phyloP scores from a whole-genome alignment of 2,888 invertebrate genomes.

The Netelia inedita region DNA sequence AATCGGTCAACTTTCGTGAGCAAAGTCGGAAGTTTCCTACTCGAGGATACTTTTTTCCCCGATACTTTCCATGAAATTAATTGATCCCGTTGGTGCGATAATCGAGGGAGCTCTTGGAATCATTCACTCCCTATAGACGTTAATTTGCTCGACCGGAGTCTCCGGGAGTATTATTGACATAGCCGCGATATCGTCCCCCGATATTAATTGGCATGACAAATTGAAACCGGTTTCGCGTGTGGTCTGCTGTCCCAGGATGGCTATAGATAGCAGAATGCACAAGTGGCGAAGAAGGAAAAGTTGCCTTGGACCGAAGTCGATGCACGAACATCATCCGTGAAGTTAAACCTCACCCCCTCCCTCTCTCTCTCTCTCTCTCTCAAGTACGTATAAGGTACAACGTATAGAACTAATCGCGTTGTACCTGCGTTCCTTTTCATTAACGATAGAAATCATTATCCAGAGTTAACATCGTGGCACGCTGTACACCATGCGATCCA shows the following conservation, averaged over 20 bases:
- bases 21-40: too few relatives aligned
- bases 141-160: constrained; percentile 51
- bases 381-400: not conserved
- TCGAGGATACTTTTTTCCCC: not conserved
- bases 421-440: not conserved
- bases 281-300: constrained; percentile 15
- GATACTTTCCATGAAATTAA: not conserved
- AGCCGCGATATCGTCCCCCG: constrained; percentile 60
- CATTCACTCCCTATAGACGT: constrained; percentile 24
- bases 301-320: constrained; percentile 8
- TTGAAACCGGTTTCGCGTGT: constrained; percentile 72
- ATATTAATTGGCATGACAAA: constrained; percentile 74
- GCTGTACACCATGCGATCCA: not conserved
- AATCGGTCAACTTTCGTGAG: not conserved
- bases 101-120: constrained; percentile 11
- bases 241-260: constrained; percentile 1
- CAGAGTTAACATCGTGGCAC: not conserved
- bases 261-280: constrained; percentile 3
- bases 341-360: not conserved
- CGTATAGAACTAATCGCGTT: not conserved
- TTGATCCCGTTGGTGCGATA: not conserved
- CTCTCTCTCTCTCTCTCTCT: too few relatives aligned
- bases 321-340: constrained; percentile 9
- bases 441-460: constrained; percentile 41
- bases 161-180: constrained; percentile 43